Percentiles rank a stretch among this genome's conserved stretches.
phyloP scores from a whole-genome alignment of 2,888 invertebrate genomes.

The Cryptosula pallasiana region DNA sequence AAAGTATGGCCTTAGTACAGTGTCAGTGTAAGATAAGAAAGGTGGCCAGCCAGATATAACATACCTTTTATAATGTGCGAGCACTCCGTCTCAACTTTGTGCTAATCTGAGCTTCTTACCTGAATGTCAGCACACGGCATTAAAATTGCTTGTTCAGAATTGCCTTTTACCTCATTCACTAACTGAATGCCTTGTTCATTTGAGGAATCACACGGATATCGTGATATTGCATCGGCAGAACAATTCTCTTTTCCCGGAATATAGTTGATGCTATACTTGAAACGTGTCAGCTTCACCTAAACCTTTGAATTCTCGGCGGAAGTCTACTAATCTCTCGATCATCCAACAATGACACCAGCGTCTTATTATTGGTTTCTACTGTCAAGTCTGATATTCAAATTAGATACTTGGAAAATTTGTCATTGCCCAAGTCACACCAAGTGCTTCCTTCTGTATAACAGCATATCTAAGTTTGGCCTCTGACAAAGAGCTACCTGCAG shows the following conservation, averaged over 20 bases:
- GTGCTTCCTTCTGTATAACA: background rate
- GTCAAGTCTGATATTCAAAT: background rate
- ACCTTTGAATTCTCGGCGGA: background rate
- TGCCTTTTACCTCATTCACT: background rate
- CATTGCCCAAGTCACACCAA: background rate
- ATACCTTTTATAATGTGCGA: no score
- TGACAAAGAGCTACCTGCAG: background rate
- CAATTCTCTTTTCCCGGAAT: background rate
- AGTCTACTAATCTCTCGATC: background rate
- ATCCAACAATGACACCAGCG: background rate
- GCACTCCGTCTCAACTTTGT: no score
- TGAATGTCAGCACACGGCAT: no score
- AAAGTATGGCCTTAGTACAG: no score
- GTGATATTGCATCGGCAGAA: background rate
- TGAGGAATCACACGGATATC: background rate
- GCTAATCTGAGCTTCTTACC: no score
- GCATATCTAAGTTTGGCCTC: background rate
- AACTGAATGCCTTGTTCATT: background rate
- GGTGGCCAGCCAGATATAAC: no score
- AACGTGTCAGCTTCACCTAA: conserved; percentile 21
- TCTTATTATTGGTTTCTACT: background rate
- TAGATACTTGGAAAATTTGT: background rate
- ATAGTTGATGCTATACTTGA: background rate
- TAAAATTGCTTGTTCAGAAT: background rate
- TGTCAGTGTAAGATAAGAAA: no score